phyloP scores from a whole-genome alignment of 2,797 vertebrate genomes.

The Halcyon chelicuti region DNA sequence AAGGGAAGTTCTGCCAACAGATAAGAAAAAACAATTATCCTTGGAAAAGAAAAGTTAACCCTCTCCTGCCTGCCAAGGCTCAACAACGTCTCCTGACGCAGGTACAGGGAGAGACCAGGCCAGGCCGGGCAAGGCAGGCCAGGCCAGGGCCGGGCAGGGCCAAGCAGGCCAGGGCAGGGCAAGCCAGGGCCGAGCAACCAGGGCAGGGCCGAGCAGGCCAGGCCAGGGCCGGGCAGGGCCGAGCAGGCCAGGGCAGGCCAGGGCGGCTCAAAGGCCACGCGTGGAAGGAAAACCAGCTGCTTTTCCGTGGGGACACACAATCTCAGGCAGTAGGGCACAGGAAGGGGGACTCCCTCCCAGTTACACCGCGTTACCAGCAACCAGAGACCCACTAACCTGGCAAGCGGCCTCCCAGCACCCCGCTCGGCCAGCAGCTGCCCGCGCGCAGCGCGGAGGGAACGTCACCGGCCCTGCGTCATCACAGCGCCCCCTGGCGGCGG shows the following conservation, averaged over 20 bases:
- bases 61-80: neutral
- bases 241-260: too few species aligned
- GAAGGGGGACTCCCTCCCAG: accelerated
- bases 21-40: neutral
- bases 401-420: accelerated
- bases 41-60: neutral
- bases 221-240: too few species aligned
- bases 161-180: too few species aligned
- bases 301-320: accelerated
- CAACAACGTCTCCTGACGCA: accelerated
- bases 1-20: neutral
- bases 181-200: too few species aligned
- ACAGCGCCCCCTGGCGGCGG: too few species aligned
- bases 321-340: accelerated
- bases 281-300: too few species aligned
- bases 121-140: too few species aligned
- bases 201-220: too few species aligned
- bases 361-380: accelerated
- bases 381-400: accelerated
- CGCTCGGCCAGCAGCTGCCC: too few species aligned
- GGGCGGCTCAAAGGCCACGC: neutral
- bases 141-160: neutral
- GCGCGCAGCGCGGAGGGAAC: too few species aligned
- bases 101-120: neutral
- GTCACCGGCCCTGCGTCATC: too few species aligned